Evolutionary conservation across 2,888 invertebrate species (phyloP).

Genomic region (Drosophila gaucha): DNA sequence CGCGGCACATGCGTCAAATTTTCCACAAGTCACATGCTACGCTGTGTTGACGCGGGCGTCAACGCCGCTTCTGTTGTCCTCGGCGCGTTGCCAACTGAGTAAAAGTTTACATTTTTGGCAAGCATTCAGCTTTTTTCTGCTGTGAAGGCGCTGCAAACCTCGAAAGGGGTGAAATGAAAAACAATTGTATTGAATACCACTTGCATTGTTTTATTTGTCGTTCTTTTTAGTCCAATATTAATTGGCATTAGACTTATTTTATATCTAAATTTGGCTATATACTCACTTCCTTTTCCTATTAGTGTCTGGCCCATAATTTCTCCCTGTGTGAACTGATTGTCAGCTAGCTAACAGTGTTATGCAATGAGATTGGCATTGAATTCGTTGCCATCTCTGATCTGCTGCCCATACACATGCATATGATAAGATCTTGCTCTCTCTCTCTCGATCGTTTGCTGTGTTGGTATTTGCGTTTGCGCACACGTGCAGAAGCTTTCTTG

Average conservation of each 20-base stretch:
- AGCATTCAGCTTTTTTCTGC: constrained; percentile 20
- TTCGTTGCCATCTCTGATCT: constrained; percentile 28
- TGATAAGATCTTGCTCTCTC: constrained; percentile 25
- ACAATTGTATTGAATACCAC: constrained; percentile 51
- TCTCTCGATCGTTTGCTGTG: constrained; percentile 28
- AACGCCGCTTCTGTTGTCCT: constrained; percentile 22
- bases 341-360: constrained; percentile 39
- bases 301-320: constrained; percentile 3
- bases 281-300: constrained; percentile 24
- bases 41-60: constrained; percentile 55
- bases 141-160: constrained; percentile 54
- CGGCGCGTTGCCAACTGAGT: constrained; percentile 62
- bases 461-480: constrained; percentile 28
- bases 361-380: constrained; percentile 56
- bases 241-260: constrained; percentile 16
- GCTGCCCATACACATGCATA: background rate
- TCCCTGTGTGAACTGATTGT: constrained; percentile 22
- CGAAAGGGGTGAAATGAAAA: constrained; percentile 80
- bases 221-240: constrained; percentile 30
- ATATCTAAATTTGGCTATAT: constrained; percentile 3
- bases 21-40: constrained; percentile 69
- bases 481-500: constrained; percentile 36
- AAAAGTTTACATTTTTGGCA: constrained; percentile 61
- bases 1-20: constrained; percentile 56
- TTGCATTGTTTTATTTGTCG: background rate